phyloP scores from a whole-genome alignment of 2,888 invertebrate genomes.

The Aethes cnicana region DNA sequence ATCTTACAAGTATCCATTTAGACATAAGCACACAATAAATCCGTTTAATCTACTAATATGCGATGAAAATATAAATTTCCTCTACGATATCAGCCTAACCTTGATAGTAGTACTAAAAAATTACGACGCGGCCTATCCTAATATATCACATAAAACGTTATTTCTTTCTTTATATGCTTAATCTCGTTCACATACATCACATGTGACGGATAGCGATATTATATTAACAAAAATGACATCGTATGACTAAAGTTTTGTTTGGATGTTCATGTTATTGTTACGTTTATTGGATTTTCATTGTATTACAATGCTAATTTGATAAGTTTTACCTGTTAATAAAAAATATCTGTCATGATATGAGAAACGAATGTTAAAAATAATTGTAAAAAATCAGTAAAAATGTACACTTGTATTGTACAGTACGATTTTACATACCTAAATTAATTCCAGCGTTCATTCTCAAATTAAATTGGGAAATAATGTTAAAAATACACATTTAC shows the following conservation, averaged over 20 bases:
- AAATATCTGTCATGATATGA: too few species aligned
- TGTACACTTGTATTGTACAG: too few species aligned
- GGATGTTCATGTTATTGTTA: conserved; percentile 7
- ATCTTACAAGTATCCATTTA: not conserved
- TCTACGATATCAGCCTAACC: conserved; percentile 10
- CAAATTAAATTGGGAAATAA: too few species aligned
- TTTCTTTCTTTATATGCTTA: conserved; percentile 13
- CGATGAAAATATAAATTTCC: conserved; percentile 6
- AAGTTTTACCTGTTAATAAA: too few species aligned
- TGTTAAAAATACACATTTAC: too few species aligned
- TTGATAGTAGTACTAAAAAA: conserved; percentile 17
- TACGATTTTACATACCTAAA: too few species aligned
- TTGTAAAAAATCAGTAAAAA: too few species aligned
- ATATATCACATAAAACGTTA: conserved; percentile 4
- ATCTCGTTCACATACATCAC: conserved; percentile 21
- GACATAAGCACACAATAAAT: conserved; percentile 9
- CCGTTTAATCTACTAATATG: conserved; percentile 2
- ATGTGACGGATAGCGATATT: conserved; percentile 20
- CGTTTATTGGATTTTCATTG: not conserved
- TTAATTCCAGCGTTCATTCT: too few species aligned
- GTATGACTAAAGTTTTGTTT: conserved; percentile 6
- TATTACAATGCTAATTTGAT: too few species aligned
- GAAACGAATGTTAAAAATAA: too few species aligned
- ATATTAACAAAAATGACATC: conserved; percentile 21
- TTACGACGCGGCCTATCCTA: conserved; percentile 2